Evolutionary conservation across 2,797 vertebrate species (phyloP).

Genomic region (Anolis apletophallus): DNA sequence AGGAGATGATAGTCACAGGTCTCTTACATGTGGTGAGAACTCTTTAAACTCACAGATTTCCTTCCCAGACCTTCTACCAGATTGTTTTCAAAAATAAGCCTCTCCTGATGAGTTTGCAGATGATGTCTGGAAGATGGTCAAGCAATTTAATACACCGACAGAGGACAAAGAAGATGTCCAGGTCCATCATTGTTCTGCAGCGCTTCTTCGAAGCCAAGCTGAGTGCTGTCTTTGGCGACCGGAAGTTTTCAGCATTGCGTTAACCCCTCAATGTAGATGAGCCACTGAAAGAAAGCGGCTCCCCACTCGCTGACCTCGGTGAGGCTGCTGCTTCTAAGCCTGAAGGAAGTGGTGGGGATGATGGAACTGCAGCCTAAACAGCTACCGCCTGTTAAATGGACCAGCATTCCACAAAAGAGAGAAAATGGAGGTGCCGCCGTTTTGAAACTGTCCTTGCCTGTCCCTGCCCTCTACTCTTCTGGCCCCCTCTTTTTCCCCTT

Average conservation of each 20-base stretch:
- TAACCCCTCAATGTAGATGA: conserved; percentile 62
- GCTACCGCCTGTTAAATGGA: neutral
- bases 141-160: conserved; percentile 75
- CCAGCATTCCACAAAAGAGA: conserved; percentile 41
- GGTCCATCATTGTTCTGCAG: conserved; percentile 77
- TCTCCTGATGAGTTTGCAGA: conserved; percentile 80
- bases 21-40: no score
- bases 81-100: no score
- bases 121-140: conserved; percentile 82
- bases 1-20: no score
- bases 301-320: conserved; percentile 57
- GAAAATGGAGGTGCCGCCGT: conserved; percentile 50
- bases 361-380: conserved; percentile 8
- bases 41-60: no score
- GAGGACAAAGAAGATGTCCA: conserved; percentile 79
- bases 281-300: conserved; percentile 47
- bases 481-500: neutral
- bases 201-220: conserved; percentile 74
- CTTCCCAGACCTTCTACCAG: no score
- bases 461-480: neutral
- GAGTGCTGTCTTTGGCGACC: conserved; percentile 70
- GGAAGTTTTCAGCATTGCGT: conserved; percentile 69
- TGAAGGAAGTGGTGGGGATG: conserved; percentile 43
- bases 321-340: conserved; percentile 30
- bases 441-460: conserved; percentile 51